These are phyloP conservation scores for Halisarca cf. caerulea DNA, from an alignment of 37 sponge, comb jelly and placozoan genomes.

Conservation along the genomic window DNA sequence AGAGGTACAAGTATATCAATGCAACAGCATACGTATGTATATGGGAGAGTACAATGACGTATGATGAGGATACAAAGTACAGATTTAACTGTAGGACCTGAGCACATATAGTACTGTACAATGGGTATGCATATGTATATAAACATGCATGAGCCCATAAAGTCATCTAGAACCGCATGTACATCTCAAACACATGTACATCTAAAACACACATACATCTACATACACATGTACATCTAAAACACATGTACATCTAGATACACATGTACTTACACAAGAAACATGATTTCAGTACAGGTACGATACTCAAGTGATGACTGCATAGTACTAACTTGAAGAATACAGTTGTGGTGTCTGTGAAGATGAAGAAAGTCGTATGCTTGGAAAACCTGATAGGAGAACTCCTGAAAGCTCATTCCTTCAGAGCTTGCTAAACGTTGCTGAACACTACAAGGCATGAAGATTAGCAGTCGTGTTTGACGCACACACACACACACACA, in stretches of 20 bases:
- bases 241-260: neutral
- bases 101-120: too few species aligned
- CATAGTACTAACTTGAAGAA: constrained; percentile 52
- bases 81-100: too few species aligned
- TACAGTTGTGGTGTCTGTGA: constrained; percentile 52
- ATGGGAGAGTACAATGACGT: too few species aligned
- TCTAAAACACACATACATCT: neutral
- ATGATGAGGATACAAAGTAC: too few species aligned
- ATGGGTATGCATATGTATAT: too few species aligned
- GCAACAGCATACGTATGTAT: too few species aligned
- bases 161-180: too few species aligned
- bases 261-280: neutral
- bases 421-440: constrained; percentile 38
- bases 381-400: constrained; percentile 80
- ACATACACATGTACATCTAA: neutral
- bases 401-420: constrained; percentile 79
- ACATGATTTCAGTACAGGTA: neutral
- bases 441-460: constrained; percentile 60
- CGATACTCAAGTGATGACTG: neutral
- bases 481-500: too few species aligned
- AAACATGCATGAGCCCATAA: too few species aligned
- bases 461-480: too few species aligned
- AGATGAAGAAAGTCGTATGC: constrained; percentile 81
- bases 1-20: too few species aligned
- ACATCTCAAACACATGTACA: constrained; percentile 21